phyloP scores from a whole-genome alignment of 2,113 vertebrate species.

The Periophthalmus modestus region DNA sequence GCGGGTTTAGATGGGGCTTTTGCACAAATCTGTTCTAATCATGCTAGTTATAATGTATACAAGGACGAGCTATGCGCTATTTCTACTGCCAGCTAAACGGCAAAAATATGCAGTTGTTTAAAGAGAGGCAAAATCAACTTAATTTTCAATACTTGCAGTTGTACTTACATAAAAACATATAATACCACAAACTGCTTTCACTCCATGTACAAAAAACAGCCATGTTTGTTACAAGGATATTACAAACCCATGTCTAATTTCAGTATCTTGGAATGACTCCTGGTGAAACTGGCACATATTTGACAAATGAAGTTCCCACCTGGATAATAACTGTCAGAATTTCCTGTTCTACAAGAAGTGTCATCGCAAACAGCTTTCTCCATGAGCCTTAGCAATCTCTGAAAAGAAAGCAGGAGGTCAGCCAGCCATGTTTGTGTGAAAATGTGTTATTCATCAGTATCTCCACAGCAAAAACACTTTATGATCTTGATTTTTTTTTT shows the following conservation, averaged over 20 bases:
- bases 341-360: background rate
- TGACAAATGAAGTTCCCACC: background rate
- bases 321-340: background rate
- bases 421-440: background rate
- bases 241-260: background rate
- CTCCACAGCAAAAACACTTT: background rate
- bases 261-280: background rate
- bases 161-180: too few species aligned
- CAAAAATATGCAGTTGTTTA: too few species aligned
- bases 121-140: too few species aligned
- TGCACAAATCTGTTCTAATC: too few species aligned
- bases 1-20: background rate
- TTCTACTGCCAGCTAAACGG: too few species aligned
- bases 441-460: background rate
- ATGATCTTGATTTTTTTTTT: background rate
- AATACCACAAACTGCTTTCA: too few species aligned
- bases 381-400: background rate
- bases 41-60: too few species aligned
- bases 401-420: constrained; percentile 6
- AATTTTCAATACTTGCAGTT: too few species aligned
- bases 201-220: too few species aligned
- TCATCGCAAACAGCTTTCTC: background rate
- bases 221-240: background rate
- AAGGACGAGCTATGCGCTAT: too few species aligned
- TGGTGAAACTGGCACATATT: background rate